Evolutionary conservation across 1,140 invertebrate genomes (phyloP).

Genomic region (Battus philenor): DNA sequence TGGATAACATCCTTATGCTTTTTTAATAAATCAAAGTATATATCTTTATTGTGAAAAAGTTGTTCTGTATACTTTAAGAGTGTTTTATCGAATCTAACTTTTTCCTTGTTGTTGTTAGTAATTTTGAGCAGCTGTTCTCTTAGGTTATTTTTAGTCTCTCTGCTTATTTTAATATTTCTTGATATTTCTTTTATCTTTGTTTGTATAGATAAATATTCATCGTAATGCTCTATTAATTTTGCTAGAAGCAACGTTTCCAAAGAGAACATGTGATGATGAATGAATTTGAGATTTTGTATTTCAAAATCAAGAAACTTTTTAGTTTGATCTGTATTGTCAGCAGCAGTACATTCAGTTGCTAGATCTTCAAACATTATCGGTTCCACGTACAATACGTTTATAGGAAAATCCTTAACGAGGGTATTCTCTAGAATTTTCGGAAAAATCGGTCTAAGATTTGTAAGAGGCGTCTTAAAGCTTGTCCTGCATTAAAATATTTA

Average conservation of each 20-base stretch:
- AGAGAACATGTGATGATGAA: conserved; percentile 48
- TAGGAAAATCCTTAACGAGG: conserved; percentile 17
- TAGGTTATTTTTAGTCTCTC: conserved; percentile 50
- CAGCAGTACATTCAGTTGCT: conserved; percentile 20
- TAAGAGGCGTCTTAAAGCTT: conserved; percentile 14
- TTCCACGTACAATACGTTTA: conserved; percentile 42
- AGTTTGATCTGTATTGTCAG: conserved; percentile 18
- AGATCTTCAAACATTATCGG: conserved; percentile 41
- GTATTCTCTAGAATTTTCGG: conserved; percentile 42
- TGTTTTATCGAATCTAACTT: conserved; percentile 48
- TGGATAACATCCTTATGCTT: conserved; percentile 41
- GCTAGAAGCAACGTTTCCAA: conserved; percentile 44
- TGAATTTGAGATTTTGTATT: conserved; percentile 44
- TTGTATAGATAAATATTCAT: conserved; percentile 30
- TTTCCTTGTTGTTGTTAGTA: conserved; percentile 38
- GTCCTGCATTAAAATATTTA: conserved; percentile 21
- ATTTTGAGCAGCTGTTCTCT: conserved; percentile 47
- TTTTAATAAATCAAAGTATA: conserved; percentile 33
- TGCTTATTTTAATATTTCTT: conserved; percentile 42
- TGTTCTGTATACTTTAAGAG: conserved; percentile 51
- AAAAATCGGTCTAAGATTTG: conserved; percentile 41
- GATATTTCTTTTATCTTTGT: conserved; percentile 29
- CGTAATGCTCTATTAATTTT: conserved; percentile 37
- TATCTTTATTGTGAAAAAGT: conserved; percentile 42
- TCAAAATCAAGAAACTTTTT: conserved; percentile 51